Conservation (phyloP, 2,113 vertebrate species). For the Corythaixoides concolor region DNA sequence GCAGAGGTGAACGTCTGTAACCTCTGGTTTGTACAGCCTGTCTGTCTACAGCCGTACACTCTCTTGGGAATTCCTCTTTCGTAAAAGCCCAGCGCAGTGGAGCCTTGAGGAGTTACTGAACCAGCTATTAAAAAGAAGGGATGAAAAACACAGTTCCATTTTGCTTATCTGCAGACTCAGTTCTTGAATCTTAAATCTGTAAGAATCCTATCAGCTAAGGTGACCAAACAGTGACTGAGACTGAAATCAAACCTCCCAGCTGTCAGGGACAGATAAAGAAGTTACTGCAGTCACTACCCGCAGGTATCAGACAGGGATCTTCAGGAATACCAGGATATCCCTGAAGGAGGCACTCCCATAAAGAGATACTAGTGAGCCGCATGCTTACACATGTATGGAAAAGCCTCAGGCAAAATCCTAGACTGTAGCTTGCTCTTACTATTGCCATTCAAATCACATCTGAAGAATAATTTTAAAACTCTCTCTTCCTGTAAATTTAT, state of each 20-base stretch:
- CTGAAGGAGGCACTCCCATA: background rate
- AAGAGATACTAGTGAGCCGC: background rate
- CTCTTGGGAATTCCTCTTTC: background rate
- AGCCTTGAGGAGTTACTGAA: background rate
- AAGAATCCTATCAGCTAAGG: background rate
- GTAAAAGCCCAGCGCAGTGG: background rate
- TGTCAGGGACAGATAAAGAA: constrained; percentile 28
- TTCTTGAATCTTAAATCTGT: background rate
- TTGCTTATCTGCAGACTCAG: constrained; percentile 30
- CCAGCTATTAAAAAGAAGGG: background rate
- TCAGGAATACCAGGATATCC: background rate
- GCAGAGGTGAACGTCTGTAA: background rate
- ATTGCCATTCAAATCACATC: background rate
- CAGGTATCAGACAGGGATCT: background rate
- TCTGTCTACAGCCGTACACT: background rate
- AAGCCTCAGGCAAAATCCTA: constrained; percentile 22
- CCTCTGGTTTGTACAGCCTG: background rate
- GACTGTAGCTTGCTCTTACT: background rate
- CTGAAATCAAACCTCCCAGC: background rate
- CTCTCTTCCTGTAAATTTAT: background rate
- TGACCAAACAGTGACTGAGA: background rate
- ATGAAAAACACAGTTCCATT: background rate
- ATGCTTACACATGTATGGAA: background rate
- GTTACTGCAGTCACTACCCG: background rate
- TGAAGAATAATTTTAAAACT: background rate